phyloP scores from a whole-genome alignment of 2,888 invertebrate species.

The Allolobophora icterica region DNA sequence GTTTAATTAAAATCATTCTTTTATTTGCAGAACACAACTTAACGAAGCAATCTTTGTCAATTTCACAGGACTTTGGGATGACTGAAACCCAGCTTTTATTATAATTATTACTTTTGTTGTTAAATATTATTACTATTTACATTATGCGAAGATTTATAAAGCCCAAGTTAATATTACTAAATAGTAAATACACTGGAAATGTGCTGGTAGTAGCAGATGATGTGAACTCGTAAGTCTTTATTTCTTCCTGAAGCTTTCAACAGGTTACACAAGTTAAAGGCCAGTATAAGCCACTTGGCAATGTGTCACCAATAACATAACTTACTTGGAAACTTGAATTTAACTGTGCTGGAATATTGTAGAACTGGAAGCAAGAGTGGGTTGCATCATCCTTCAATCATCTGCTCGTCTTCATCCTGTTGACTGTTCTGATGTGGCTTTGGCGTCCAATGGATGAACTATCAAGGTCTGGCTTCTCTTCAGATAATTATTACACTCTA shows the following conservation, averaged over 20 bases:
- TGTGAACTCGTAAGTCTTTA: too few relatives aligned
- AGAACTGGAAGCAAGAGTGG: slow-evolving; percentile 45
- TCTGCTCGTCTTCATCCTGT: slow-evolving; percentile 40
- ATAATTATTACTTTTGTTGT: not conserved
- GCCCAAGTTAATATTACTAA: not conserved
- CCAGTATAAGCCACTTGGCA: not conserved
- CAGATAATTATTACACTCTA: not conserved
- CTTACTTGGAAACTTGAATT: not conserved
- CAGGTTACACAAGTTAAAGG: too few relatives aligned
- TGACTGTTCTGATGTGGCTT: slow-evolving; percentile 46
- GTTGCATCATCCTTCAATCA: slow-evolving; percentile 32
- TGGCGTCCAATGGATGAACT: slow-evolving; percentile 45
- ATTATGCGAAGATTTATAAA: not conserved
- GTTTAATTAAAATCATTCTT: too few relatives aligned
- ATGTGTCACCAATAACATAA: not conserved
- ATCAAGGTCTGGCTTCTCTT: slow-evolving; percentile 39
- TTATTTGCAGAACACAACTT: too few relatives aligned
- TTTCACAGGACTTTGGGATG: too few relatives aligned
- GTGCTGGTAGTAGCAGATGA: too few relatives aligned
- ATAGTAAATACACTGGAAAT: not conserved
- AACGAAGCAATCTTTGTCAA: too few relatives aligned
- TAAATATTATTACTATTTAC: not conserved
- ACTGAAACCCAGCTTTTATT: not conserved
- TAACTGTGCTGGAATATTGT: not conserved
- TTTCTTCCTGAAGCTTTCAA: too few relatives aligned